A percentile compares a stretch with the other conserved stretches of the same genome.
These are phyloP conservation scores for Lissocephala sabroskyi DNA, from an alignment of 2,888 invertebrate species.

Conservation along the genomic window DNA sequence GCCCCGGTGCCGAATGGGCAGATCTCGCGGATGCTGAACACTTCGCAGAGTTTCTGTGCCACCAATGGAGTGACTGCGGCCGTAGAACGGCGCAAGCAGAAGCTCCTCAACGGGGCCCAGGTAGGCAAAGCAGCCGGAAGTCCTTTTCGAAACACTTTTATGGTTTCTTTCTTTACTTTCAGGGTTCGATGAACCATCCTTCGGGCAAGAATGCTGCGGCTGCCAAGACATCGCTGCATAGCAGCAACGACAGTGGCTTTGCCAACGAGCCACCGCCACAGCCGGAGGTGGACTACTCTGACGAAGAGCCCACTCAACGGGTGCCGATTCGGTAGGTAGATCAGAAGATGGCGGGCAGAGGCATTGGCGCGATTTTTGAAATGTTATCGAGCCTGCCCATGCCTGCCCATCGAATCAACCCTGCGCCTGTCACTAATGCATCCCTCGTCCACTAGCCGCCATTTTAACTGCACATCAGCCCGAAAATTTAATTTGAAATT, in stretches of 20 bases:
- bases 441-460: slow-evolving; percentile 4
- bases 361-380: neutral
- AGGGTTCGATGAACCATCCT: slow-evolving; percentile 48
- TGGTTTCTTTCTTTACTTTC: slow-evolving; percentile 10
- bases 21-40: slow-evolving; percentile 73
- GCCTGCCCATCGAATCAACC: slow-evolving; percentile 44
- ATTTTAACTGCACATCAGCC: slow-evolving; percentile 7
- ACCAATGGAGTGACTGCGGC: slow-evolving; percentile 67
- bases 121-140: slow-evolving; percentile 25
- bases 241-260: slow-evolving; percentile 93
- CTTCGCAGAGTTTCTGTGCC: slow-evolving; percentile 77
- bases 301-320: slow-evolving; percentile 84
- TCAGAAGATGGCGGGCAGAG: neutral
- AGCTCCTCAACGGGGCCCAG: slow-evolving; percentile 64
- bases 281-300: slow-evolving; percentile 92
- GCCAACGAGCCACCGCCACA: slow-evolving; percentile 90
- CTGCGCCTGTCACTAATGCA: slow-evolving; percentile 5
- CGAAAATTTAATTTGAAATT: slow-evolving; percentile 14
- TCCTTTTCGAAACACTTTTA: too few species aligned
- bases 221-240: slow-evolving; percentile 86
- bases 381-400: neutral
- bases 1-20: slow-evolving; percentile 77
- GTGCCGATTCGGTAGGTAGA: slow-evolving; percentile 74
- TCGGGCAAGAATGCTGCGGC: slow-evolving; percentile 71
- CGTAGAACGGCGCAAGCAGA: slow-evolving; percentile 67